Evolutionary conservation across 2,797 vertebrate genomes (phyloP), one percentile per base, ranked within the genome.

Genomic region (Garrulus glandarius): DNA sequence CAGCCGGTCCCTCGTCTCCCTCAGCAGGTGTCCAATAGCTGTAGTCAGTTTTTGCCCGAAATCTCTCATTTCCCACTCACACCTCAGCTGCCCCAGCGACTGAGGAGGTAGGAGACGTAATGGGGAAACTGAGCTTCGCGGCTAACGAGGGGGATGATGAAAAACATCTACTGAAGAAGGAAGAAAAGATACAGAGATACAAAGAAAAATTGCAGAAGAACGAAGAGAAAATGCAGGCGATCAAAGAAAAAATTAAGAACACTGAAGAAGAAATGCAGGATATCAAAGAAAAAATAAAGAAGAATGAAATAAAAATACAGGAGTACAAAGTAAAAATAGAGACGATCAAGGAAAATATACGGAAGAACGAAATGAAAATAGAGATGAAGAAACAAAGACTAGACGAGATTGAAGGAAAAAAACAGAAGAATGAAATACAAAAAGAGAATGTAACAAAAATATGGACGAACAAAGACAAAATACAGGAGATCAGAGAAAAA

Each of bases 1-100:
- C 87, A 7, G 34, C n/a, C 3, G 0, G 15, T 13, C 12, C 59
- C 1, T 1, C 0, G 1, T 18, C 5, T 30, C 63, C 32, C 65
- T 6, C 43, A 18, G 18, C 10, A 0, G 26, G 5, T 15, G 17
- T 5, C 10, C 50, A 1, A 8, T 5, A 44, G 19, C 27, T 11
- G 16, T 1, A n/a, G 37, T 8, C 23, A 4, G 15, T 3, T 41
- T 39, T 57, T 74, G 4, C n/a, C 50, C 27, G 1, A 29, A 57
- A 34, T 52, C 19, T 14, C 5, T 39, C 34, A 1, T 11, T 85
- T 80, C 13, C 15, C 4, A 2, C 19, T 5, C 2, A 1, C 10
- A 7, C 13, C 26, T 65, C 18, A 9, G 60, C 61, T 60, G 7
- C 32, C 21, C 7, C 4, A 0, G n/a, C 3, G 30, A 5, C 29